Conservation (phyloP, 2,113 vertebrate species). For the Nothoprocta pentlandii region DNA sequence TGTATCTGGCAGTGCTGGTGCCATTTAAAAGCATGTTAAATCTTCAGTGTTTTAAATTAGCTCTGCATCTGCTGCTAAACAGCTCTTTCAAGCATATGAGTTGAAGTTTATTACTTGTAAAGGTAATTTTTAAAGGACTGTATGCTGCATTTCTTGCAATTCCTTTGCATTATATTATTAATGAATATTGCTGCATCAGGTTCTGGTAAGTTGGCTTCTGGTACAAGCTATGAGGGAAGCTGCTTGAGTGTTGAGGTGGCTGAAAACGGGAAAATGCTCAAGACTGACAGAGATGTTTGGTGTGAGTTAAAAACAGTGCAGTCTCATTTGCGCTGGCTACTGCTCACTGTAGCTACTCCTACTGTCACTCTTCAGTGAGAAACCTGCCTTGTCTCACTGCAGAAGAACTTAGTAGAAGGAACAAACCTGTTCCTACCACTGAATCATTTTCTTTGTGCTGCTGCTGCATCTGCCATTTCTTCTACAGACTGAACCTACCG, state of each 20-base stretch:
- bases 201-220: neutral
- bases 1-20: neutral
- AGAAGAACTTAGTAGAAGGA: constrained; percentile 20
- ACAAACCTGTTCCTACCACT: constrained; percentile 16
- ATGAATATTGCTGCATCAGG: neutral
- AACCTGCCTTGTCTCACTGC: constrained; percentile 30
- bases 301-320: constrained; percentile 17
- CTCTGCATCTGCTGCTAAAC: neutral
- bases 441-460: neutral
- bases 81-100: neutral
- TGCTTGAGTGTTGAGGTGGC: neutral
- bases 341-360: neutral
- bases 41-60: neutral
- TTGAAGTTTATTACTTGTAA: neutral
- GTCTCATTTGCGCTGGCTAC: neutral
- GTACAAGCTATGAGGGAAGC: neutral
- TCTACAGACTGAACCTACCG: neutral
- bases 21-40: constrained; percentile 1
- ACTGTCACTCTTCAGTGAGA: neutral
- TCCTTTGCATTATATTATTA: neutral
- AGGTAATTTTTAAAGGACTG: neutral
- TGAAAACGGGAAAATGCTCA: neutral
- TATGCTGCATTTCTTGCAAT: neutral
- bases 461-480: neutral
- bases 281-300: constrained; percentile 24